Evolutionary conservation across 2,797 vertebrate genomes (phyloP).

Genomic region (Rhodeus uyekii): DNA sequence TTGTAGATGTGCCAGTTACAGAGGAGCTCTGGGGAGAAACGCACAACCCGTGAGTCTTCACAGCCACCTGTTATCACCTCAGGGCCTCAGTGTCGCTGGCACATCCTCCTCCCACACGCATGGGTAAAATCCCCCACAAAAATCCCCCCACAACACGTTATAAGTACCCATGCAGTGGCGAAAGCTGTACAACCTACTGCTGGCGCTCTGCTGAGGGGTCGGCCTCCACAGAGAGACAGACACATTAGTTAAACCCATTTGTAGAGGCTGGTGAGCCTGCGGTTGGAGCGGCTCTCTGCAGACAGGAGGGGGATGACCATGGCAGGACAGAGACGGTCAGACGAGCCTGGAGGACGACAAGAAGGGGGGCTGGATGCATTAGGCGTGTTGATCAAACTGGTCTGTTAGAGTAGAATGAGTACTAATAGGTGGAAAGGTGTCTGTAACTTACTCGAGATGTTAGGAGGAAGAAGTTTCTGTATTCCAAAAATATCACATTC

Average conservation of each 20-base stretch:
- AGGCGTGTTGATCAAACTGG: slow-evolving; percentile 58
- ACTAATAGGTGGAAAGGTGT: slow-evolving; percentile 22
- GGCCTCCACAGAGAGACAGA: neutral
- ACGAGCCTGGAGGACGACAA: slow-evolving; percentile 51
- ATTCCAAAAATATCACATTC: no score
- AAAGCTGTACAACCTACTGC: neutral
- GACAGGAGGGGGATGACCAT: slow-evolving; percentile 69
- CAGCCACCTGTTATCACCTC: slow-evolving; percentile 71
- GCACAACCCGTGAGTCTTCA: slow-evolving; percentile 50
- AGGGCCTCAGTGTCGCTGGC: slow-evolving; percentile 53
- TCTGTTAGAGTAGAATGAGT: slow-evolving; percentile 57
- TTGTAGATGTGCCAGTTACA: slow-evolving; percentile 65
- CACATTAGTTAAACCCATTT: slow-evolving; percentile 37
- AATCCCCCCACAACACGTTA: slow-evolving; percentile 23
- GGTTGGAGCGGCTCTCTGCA: neutral
- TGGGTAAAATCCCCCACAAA: slow-evolving; percentile 2
- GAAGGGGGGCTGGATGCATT: slow-evolving; percentile 65
- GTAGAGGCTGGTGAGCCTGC: neutral
- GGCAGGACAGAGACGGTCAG: slow-evolving; percentile 33
- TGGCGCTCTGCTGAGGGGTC: neutral
- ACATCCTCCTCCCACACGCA: slow-evolving; percentile 47
- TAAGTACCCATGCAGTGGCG: slow-evolving; percentile 30
- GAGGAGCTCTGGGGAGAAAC: slow-evolving; percentile 64
- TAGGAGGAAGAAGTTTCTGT: neutral
- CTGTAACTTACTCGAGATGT: slow-evolving; percentile 35